phyloP scores from a whole-genome alignment of 2,888 invertebrate species.

The Allolobophora icterica region DNA sequence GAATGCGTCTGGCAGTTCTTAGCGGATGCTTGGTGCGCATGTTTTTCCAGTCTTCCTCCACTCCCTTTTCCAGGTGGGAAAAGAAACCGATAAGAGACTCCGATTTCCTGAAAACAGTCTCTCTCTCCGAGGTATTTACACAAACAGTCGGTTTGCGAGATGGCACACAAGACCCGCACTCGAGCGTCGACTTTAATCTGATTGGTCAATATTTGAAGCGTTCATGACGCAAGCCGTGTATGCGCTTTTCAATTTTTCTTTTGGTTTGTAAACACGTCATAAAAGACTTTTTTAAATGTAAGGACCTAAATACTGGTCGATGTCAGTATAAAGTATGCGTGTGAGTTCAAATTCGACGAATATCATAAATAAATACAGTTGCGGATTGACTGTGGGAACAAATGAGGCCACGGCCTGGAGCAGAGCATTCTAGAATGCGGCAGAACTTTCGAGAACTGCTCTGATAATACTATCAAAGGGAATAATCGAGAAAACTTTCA shows the following conservation, averaged over 20 bases:
- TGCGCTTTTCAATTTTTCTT: background rate
- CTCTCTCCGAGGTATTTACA: background rate
- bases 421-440: no score
- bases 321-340: background rate
- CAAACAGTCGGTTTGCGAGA: background rate
- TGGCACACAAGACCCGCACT: background rate
- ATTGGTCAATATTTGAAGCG: background rate
- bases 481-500: no score
- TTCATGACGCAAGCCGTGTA: background rate
- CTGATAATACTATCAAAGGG: no score
- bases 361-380: background rate
- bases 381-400: no score
- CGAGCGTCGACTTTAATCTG: background rate
- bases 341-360: background rate
- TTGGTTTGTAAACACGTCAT: background rate
- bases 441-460: no score
- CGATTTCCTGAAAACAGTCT: background rate
- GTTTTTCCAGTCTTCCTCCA: background rate
- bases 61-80: background rate
- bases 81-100: background rate
- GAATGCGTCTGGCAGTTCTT: background rate
- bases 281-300: background rate
- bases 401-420: no score
- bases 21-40: background rate
- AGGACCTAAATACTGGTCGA: background rate